These are phyloP conservation scores for Onthophagus sagittarius DNA, from an alignment of 2,888 invertebrate genomes.

Conservation along the genomic window DNA sequence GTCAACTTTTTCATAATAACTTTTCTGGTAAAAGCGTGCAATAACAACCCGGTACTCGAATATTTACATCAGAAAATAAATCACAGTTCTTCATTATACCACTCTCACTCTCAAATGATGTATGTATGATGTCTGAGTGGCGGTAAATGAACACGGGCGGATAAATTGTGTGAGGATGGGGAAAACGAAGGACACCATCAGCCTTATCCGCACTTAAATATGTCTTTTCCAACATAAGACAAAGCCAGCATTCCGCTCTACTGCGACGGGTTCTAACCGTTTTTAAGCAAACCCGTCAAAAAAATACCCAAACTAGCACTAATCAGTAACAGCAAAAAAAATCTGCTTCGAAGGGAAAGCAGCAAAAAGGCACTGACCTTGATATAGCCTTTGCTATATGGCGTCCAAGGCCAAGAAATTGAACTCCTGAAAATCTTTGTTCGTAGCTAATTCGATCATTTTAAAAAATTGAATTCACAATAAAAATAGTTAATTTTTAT, in stretches of 20 bases:
- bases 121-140: slow-evolving; percentile 31
- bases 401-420: slow-evolving; percentile 43
- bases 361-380: slow-evolving; percentile 43
- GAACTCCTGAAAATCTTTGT: slow-evolving; percentile 38
- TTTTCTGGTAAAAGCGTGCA: slow-evolving; percentile 25
- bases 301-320: slow-evolving; percentile 31
- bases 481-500: too few species aligned
- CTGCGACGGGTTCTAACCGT: slow-evolving; percentile 17
- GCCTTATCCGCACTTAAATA: slow-evolving; percentile 33
- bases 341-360: slow-evolving; percentile 15
- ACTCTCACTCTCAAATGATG: slow-evolving; percentile 29
- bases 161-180: slow-evolving; percentile 5
- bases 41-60: slow-evolving; percentile 23
- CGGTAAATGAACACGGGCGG: slow-evolving; percentile 15
- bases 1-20: slow-evolving; percentile 3
- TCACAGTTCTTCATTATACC: slow-evolving; percentile 35
- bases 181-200: slow-evolving; percentile 40
- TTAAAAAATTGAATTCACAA: neutral
- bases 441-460: slow-evolving; percentile 22
- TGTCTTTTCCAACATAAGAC: slow-evolving; percentile 19
- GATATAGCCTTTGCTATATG: slow-evolving; percentile 49
- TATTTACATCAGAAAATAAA: slow-evolving; percentile 36
- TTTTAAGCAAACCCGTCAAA: slow-evolving; percentile 23
- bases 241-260: slow-evolving; percentile 46
- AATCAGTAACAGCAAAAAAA: slow-evolving; percentile 6